phyloP scores from a whole-genome alignment of 2,888 invertebrate species.

The Pterostichus madidus region DNA sequence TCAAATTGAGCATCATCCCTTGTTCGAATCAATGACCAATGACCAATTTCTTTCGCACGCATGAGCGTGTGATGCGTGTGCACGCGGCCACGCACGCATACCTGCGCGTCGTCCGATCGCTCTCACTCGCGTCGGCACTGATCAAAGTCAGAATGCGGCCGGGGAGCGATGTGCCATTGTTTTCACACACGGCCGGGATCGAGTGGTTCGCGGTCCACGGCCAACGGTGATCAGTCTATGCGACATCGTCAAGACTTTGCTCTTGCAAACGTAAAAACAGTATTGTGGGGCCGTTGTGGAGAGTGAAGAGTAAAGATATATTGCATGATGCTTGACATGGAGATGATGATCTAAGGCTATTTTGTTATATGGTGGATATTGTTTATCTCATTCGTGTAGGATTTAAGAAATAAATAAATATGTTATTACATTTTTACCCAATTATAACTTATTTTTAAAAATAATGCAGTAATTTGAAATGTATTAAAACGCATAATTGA shows the following conservation, averaged over 20 bases:
- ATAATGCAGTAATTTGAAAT: not conserved
- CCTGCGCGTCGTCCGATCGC: conserved; percentile 69
- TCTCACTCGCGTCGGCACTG: conserved; percentile 70
- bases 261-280: no score
- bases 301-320: not conserved
- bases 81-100: conserved; percentile 70
- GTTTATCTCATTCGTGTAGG: no score
- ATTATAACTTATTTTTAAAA: conserved; percentile 3
- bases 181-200: conserved; percentile 75
- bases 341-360: no score
- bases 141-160: conserved; percentile 76
- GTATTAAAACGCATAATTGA: not conserved
- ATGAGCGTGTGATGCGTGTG: conserved; percentile 11
- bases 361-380: no score
- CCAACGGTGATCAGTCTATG: not conserved
- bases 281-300: not conserved
- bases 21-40: no score
- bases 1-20: no score
- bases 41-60: conserved; percentile 10
- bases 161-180: conserved; percentile 76
- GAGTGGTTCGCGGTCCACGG: not conserved
- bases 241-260: no score
- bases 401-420: not conserved
- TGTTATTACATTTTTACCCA: not conserved
- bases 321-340: no score